These are phyloP conservation scores for Anoplolepis gracilipes DNA, from an alignment of 1,140 invertebrate genomes.

Conservation along the genomic window DNA sequence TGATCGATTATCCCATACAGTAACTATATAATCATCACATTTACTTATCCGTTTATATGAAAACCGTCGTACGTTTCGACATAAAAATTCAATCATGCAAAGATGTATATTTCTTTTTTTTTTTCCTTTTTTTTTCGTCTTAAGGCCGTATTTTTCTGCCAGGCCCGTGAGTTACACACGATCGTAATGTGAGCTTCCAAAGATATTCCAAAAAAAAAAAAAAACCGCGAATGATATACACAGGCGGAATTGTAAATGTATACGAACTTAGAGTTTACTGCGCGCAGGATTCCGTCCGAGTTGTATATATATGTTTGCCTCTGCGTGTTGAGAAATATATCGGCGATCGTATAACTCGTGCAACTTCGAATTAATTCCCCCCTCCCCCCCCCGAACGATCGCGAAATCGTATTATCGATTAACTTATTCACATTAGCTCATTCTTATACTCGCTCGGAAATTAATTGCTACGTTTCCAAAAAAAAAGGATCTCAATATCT, in stretches of 20 bases:
- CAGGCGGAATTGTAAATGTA: conserved; percentile 41
- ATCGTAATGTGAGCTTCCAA: conserved; percentile 2
- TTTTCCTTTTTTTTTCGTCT: not conserved
- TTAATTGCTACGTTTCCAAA: conserved; percentile 31
- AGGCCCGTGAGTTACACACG: conserved; percentile 17
- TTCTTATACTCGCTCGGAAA: conserved; percentile 36
- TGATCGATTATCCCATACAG: conserved; percentile 26
- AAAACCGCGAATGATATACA: conserved; percentile 1
- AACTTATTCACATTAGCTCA: conserved; percentile 54
- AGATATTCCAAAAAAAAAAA: conserved; percentile 43
- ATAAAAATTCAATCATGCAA: conserved; percentile 61
- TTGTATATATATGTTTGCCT: not conserved
- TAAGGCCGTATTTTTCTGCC: conserved; percentile 37
- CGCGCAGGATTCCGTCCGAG: conserved; percentile 17
- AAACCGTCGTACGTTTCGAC: conserved; percentile 36
- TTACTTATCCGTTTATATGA: conserved; percentile 45
- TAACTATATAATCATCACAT: conserved; percentile 53
- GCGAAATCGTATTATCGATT: conserved; percentile 20
- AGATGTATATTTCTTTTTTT: conserved; percentile 38
- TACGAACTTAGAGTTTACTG: conserved; percentile 42
- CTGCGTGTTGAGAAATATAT: conserved; percentile 17
- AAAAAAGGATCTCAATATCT: conserved; percentile 25
- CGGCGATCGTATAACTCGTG: conserved; percentile 12
- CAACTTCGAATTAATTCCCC: conserved; percentile 29
- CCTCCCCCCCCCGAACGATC: not conserved